Evolutionary conservation across 2,888 invertebrate species (phyloP).

Genomic region (Pheosia tremula): DNA sequence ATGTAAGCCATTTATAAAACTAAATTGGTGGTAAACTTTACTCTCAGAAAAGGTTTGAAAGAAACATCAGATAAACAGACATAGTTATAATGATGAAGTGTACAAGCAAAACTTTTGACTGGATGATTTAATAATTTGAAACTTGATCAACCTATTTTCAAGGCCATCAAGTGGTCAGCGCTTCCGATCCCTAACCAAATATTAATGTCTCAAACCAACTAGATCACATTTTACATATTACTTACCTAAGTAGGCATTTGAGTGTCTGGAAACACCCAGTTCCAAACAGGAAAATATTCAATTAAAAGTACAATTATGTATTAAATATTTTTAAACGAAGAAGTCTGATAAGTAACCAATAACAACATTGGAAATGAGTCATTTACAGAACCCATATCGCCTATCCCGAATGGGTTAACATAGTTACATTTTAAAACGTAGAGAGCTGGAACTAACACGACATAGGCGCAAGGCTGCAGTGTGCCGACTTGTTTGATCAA

Average conservation of each 20-base stretch:
- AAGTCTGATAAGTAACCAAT: not conserved
- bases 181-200: constrained; percentile 1
- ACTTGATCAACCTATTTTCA: not conserved
- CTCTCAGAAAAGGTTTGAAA: not conserved
- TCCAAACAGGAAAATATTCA: constrained; percentile 7
- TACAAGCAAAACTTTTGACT: too few relatives aligned
- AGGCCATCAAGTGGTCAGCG: constrained; percentile 1
- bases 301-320: not conserved
- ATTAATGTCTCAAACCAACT: not conserved
- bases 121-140: not conserved
- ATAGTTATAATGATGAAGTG: too few relatives aligned
- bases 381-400: not conserved
- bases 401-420: constrained; percentile 5
- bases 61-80: not conserved
- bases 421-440: constrained; percentile 17
- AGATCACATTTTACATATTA: too few relatives aligned
- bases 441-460: constrained; percentile 20
- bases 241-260: not conserved
- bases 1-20: not conserved
- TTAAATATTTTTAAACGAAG: not conserved
- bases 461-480: constrained; percentile 29
- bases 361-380: not conserved
- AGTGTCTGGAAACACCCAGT: not conserved
- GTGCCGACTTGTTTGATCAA: constrained; percentile 47
- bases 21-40: not conserved